Base-by-base conservation (phyloP, 2,888 invertebrate species). In the Entomobrya multifasciata region DNA sequence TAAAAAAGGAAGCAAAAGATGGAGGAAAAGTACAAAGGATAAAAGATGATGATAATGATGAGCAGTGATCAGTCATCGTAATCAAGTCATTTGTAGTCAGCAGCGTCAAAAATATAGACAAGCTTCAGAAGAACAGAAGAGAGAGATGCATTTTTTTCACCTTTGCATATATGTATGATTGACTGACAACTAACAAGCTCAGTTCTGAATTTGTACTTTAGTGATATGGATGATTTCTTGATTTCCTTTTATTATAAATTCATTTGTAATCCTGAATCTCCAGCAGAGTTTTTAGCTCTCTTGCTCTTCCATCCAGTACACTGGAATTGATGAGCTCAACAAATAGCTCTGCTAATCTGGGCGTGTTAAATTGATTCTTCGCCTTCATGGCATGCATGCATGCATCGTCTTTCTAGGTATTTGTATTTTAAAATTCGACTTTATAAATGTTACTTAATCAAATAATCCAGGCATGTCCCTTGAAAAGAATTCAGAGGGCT, bases 11-110 rank as follows among this genome's bases (percentile, higher is more conserved):
- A 60, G 5, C 52, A 52, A 17, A 5, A 5, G 5, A 17, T 52
- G 57, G 4, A 55, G 55, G n/a, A 55, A 20, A 55, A 17, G 22
- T 57, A 11, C 17, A 22, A 22, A 10, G 22, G 22, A 57, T 57
- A 52, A 52, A 52, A 52, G 20, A 57, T 10, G 25, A 57, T 25
- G 44, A 44, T 52, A 15, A 49, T 41, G 30, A 49, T 60, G 72
- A 81, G 30, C 72, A 72, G 74, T 77, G 81, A 82, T 74, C 82
- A 81, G 60, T 82, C 84, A 84, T 44, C 55, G 44, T 85, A 85
- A 85, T 85, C 85, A 78, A 78, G 77, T 78, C 85, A 85, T 85
- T 85, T 85, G 85, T 85, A 85, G 77, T 62, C 70, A 77, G 52
- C 84, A 77, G 47, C 55, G n/a, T 52, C 70, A 80, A 22, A 36